A percentile compares a stretch with the other conserved stretches of the same genome.
These are phyloP conservation scores for Nasonia longicornis DNA, from an alignment of 1,140 invertebrate genomes.

Conservation along the genomic window DNA sequence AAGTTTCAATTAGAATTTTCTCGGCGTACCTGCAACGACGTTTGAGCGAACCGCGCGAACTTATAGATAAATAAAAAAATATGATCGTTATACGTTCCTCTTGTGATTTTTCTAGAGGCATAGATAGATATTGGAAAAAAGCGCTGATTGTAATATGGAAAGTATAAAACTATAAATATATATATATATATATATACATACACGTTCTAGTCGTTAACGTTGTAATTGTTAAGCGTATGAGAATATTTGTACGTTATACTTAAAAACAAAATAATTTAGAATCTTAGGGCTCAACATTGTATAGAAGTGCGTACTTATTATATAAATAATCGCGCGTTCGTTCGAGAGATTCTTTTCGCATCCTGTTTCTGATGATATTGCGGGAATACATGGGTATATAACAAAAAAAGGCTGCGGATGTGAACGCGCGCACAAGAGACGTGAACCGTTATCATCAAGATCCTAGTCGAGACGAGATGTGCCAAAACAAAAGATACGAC, in stretches of 20 bases:
- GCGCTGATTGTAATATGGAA: conserved; percentile 25
- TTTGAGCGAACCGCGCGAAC: not conserved
- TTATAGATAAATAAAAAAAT: conserved; percentile 13
- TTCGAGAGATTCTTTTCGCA: conserved; percentile 24
- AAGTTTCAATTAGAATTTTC: conserved; percentile 34
- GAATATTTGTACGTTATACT: conserved; percentile 52
- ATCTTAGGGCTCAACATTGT: conserved; percentile 46
- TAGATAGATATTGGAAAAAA: conserved; percentile 36
- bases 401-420: conserved; percentile 42
- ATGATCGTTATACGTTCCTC: conserved; percentile 39
- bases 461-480: conserved; percentile 55
- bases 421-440: conserved; percentile 41
- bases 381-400: conserved; percentile 32
- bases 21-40: conserved; percentile 24
- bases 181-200: conserved; percentile 46
- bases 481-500: conserved; percentile 59
- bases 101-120: conserved; percentile 44
- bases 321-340: conserved; percentile 35
- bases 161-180: conserved; percentile 46
- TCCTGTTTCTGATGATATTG: conserved; percentile 36
- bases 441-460: conserved; percentile 37
- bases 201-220: conserved; percentile 44
- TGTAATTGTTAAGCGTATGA: conserved; percentile 48
- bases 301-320: conserved; percentile 44
- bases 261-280: conserved; percentile 41